Evolutionary conservation across 2,797 vertebrate genomes (phyloP).

Genomic region (Gymnopithys bicolor): DNA sequence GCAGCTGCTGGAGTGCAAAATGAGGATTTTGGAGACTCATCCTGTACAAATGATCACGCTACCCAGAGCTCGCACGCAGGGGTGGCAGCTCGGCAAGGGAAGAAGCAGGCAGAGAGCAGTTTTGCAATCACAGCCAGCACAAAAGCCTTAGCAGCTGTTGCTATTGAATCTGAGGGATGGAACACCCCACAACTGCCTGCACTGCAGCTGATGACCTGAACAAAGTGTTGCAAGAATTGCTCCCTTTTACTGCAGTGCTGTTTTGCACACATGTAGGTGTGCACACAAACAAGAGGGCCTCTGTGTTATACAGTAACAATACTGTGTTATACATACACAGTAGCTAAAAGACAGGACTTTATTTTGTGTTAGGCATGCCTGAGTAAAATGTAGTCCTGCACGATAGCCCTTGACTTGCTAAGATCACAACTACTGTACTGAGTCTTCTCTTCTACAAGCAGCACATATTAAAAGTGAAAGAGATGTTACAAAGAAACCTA

Average conservation of each 20-base stretch:
- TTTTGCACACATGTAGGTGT: neutral
- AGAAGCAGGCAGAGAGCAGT: neutral
- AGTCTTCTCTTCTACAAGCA: neutral
- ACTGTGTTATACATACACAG: neutral
- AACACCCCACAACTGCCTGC: neutral
- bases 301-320: neutral
- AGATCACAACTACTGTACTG: neutral
- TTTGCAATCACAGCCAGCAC: neutral
- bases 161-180: neutral
- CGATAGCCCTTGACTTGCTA: neutral
- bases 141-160: constrained; percentile 51
- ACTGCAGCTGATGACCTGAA: neutral
- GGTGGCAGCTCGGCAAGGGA: neutral
- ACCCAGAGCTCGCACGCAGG: neutral
- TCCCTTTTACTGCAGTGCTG: neutral
- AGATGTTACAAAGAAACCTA: neutral
- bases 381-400: neutral
- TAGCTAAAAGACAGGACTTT: neutral
- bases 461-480: neutral
- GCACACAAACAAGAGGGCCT: neutral
- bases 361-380: neutral
- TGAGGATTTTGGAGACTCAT: neutral
- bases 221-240: neutral
- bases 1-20: neutral
- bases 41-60: neutral